Conservation (phyloP, 92 coral and sea anemone species). For the Actinernus sp. region DNA sequence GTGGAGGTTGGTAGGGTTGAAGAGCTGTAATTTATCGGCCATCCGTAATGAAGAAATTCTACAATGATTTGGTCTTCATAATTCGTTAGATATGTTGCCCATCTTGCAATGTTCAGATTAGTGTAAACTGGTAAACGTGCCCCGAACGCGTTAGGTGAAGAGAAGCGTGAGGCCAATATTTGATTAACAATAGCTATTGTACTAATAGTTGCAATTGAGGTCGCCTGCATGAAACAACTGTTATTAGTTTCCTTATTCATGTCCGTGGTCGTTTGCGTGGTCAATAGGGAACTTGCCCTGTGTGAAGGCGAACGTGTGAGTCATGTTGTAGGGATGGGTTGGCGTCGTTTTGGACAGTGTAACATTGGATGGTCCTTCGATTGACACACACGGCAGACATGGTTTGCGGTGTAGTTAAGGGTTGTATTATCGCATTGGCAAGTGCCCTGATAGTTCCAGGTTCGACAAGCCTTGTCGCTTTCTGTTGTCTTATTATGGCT, state of each 20-base stretch:
- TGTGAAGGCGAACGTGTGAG: no score
- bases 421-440: constrained; percentile 9
- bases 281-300: no score
- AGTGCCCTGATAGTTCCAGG: constrained; percentile 31
- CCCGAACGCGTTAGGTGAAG: constrained; percentile 19
- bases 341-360: constrained; percentile 27
- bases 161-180: constrained; percentile 11
- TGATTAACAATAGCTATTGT: constrained; percentile 3
- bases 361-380: constrained; percentile 47
- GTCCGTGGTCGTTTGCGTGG: background rate
- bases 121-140: constrained; percentile 7
- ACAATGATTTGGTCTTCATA: constrained; percentile 14
- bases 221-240: no score
- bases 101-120: constrained; percentile 3
- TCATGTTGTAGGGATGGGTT: constrained; percentile 6
- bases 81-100: background rate
- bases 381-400: no score
- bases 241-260: no score
- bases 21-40: no score
- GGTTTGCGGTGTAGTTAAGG: background rate
- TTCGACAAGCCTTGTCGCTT: constrained; percentile 3
- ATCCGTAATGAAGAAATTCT: constrained; percentile 18
- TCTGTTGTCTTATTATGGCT: no score
- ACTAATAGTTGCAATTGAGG: no score
- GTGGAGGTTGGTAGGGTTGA: constrained; percentile 6